Evolutionary conservation across 2,888 invertebrate genomes (phyloP).

Genomic region (Ctenicera cuprea): DNA sequence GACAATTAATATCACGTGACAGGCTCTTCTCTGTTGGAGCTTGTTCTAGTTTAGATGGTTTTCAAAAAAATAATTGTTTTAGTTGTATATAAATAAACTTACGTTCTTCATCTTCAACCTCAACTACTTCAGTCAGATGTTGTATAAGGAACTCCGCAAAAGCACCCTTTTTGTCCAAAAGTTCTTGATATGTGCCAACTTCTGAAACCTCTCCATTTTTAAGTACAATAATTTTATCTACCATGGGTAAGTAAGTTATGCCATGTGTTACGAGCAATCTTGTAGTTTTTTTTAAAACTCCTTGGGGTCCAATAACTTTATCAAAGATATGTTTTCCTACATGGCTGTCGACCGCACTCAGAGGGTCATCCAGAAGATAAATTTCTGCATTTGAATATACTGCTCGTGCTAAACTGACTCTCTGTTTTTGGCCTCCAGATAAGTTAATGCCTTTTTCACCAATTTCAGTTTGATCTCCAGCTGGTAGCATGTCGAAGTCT

Average conservation of each 20-base stretch:
- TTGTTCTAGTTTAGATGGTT: too few species aligned
- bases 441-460: constrained; percentile 94
- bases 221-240: constrained; percentile 93
- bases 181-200: constrained; percentile 90
- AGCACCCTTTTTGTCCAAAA: constrained; percentile 89
- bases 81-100: too few species aligned
- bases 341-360: constrained; percentile 97
- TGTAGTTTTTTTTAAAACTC: constrained; percentile 85
- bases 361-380: constrained; percentile 96
- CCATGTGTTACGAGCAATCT: constrained; percentile 96
- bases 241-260: constrained; percentile 92
- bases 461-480: constrained; percentile 98
- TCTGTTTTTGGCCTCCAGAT: constrained; percentile 93
- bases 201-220: constrained; percentile 92
- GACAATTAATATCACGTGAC: too few species aligned
- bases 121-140: constrained; percentile 83
- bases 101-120: constrained; percentile 72
- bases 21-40: too few species aligned
- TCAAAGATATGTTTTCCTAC: constrained; percentile 99
- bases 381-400: constrained; percentile 92
- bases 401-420: constrained; percentile 93
- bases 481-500: constrained; percentile 95
- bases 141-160: constrained; percentile 90
- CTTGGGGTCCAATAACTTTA: constrained; percentile 89
- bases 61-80: too few species aligned